Evolutionary conservation across 2,797 vertebrate genomes (phyloP), one percentile per base, ranked within the genome.

Genomic region (Smutsia gigantea): DNA sequence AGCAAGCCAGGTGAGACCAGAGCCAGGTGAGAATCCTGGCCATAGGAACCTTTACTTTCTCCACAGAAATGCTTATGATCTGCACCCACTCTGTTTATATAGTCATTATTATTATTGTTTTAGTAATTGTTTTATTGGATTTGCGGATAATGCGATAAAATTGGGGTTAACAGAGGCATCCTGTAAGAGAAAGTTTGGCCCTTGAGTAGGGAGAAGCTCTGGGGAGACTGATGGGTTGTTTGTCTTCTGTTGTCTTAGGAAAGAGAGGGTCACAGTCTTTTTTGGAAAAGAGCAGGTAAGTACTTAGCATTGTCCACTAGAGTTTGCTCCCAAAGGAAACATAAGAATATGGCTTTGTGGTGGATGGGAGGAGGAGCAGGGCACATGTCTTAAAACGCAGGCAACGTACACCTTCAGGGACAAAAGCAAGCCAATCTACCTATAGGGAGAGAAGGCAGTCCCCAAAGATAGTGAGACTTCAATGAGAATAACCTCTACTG

Each of bases 61-160:
- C 46, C 46, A 46, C 46, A 46, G 46, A 72, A 93, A 31, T 55
- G 21, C 39, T 31, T 77, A 59, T 46, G 4, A 66, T 68, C 37
- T 66, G 53, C 23, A 66, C 7, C 42, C 7, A 68, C 61, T 85
- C 63, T 69, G 34, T 84, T 89, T 86, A 84, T 87, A 87, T 77
- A 77, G 57, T 72, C 46, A 34, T 90, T 53, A 17, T 55, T 39
- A 9, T 59, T 82, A 71, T 95, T 86, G 11, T 31, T 93, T 90
- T 86, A 63, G 12, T 57, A 82, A 74, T 87, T 71, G 6, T 84
- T 93, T 86, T 90, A 55, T 74, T 92, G 71, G 74, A 77, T 79
- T 96, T 87, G 25, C 13, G 61, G 29, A 17, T 55, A 75, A 93
- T 69, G 1, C 13, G 75, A 49, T 39, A 69, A 83, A 64, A 31